A percentile compares a stretch with the other conserved stretches of the same genome.
These are phyloP conservation scores for Ptychochromis oligacanthus DNA, from an alignment of 2,113 vertebrate species.

Conservation along the genomic window DNA sequence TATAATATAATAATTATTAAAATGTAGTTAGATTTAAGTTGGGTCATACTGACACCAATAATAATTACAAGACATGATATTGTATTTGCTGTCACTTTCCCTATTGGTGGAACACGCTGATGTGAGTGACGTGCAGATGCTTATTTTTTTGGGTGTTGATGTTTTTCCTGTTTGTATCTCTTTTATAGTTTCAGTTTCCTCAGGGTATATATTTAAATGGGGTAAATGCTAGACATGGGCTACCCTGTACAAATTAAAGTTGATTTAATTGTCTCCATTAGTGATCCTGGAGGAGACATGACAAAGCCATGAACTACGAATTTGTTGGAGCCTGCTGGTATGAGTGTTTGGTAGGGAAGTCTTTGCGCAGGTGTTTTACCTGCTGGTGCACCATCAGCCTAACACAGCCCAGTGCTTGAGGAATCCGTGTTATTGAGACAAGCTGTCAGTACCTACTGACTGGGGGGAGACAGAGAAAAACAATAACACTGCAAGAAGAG, in stretches of 20 bases:
- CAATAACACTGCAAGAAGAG: constrained; percentile 60
- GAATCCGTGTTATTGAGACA: constrained; percentile 72
- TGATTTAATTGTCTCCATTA: neutral
- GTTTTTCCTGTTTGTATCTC: neutral
- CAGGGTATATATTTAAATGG: neutral
- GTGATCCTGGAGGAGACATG: neutral
- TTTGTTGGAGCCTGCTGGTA: neutral
- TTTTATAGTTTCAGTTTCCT: neutral
- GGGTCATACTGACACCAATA: neutral
- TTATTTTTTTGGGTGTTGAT: neutral
- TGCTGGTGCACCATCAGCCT: constrained; percentile 44
- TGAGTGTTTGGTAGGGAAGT: constrained; percentile 12
- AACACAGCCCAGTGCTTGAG: constrained; percentile 52
- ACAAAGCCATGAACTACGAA: constrained; percentile 3
- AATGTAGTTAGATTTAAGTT: neutral
- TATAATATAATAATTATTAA: too few relatives aligned
- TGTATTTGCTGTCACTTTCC: neutral
- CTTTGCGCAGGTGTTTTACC: constrained; percentile 43
- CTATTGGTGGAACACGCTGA: neutral
- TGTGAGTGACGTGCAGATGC: too few relatives aligned
- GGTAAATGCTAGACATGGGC: neutral
- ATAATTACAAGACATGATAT: neutral
- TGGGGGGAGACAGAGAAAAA: constrained; percentile 53
- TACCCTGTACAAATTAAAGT: neutral
- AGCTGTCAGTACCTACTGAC: constrained; percentile 70